Evolutionary conservation across 2,797 vertebrate species (phyloP).

Genomic region (Tadarida brasiliensis): DNA sequence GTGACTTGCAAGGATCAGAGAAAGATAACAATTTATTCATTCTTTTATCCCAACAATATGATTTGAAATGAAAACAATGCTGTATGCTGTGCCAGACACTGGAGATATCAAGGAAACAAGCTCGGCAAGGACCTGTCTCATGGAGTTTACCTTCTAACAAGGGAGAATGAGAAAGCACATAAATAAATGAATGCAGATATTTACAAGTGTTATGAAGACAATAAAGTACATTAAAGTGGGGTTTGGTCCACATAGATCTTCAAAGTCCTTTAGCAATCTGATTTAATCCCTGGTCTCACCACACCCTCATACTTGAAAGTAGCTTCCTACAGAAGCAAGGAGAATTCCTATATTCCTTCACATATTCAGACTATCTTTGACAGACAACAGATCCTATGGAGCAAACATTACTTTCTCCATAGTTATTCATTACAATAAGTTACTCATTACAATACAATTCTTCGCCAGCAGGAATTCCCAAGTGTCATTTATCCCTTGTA

Average conservation of each 20-base stretch:
- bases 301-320: not conserved
- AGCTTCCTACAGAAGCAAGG: not conserved
- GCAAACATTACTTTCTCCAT: not conserved
- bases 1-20: not conserved
- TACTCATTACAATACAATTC: not conserved
- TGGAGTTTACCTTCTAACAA: not conserved
- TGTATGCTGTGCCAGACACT: not conserved
- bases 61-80: not conserved
- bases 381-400: not conserved
- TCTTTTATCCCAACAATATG: not conserved
- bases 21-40: not conserved
- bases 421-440: not conserved
- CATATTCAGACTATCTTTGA: not conserved
- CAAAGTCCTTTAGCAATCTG: not conserved
- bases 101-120: not conserved
- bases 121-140: not conserved
- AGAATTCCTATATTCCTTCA: not conserved
- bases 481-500: not conserved
- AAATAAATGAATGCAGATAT: not conserved
- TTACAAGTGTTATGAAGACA: not conserved
- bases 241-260: not conserved
- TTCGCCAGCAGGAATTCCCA: not conserved
- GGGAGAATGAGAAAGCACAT: not conserved
- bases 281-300: not conserved
- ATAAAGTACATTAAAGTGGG: not conserved